Evolutionary conservation across 92 coral and sea anemone genomes (phyloP).

Genomic region (Ricordea florida): DNA sequence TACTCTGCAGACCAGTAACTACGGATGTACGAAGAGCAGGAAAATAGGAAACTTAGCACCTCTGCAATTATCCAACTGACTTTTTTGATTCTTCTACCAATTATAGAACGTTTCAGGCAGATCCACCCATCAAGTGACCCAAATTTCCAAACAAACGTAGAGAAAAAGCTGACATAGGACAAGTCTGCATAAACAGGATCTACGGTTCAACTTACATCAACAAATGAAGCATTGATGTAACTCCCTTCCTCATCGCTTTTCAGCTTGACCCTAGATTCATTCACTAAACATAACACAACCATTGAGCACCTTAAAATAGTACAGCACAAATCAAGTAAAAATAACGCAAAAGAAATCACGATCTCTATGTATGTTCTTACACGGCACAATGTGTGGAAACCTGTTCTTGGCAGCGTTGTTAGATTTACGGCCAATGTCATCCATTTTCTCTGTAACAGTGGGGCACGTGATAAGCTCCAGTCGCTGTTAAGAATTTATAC

Average conservation of each 20-base stretch:
- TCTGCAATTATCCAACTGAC: too few relatives aligned
- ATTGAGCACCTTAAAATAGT: background rate
- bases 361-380: constrained; percentile 34
- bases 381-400: constrained; percentile 48
- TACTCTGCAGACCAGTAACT: too few relatives aligned
- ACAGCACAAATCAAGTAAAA: background rate
- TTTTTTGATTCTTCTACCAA: too few relatives aligned
- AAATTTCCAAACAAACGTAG: too few relatives aligned
- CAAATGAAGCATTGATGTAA: constrained; percentile 64
- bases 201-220: constrained; percentile 38
- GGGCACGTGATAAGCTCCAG: background rate
- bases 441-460: background rate
- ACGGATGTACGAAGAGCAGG: too few relatives aligned
- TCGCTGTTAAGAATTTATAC: too few relatives aligned
- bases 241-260: background rate
- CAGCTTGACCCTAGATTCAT: constrained; percentile 34
- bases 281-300: background rate
- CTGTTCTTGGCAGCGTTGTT: constrained; percentile 67
- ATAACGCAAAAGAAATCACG: background rate
- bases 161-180: too few relatives aligned
- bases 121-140: too few relatives aligned
- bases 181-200: too few relatives aligned
- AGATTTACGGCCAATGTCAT: constrained; percentile 30
- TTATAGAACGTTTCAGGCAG: too few relatives aligned
- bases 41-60: too few relatives aligned